Conservation (phyloP, 2,797 vertebrate genomes). For the Orientallactaga sibirica region DNA sequence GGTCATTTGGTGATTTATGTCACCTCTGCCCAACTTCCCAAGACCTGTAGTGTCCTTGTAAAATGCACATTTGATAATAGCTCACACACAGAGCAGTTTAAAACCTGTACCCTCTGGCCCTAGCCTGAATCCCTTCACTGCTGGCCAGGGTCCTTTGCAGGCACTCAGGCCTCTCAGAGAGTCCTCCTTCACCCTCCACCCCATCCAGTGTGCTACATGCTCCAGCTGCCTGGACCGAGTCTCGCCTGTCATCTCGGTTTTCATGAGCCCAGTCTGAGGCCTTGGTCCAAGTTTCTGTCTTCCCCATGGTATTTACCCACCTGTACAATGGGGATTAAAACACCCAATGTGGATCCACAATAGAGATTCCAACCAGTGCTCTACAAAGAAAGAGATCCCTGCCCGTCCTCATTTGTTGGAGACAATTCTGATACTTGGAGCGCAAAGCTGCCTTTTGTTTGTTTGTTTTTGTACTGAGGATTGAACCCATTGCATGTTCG, state of each 20-base stretch:
- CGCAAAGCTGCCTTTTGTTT: background rate
- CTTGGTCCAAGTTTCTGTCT: background rate
- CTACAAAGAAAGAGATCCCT: background rate
- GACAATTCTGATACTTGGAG: background rate
- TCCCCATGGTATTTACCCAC: background rate
- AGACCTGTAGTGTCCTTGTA: background rate
- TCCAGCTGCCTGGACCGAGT: too few relatives aligned
- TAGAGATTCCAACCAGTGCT: background rate
- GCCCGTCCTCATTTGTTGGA: too few relatives aligned
- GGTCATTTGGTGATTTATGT: background rate
- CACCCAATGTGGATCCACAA: background rate
- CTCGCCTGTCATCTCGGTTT: accelerated
- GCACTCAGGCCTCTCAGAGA: accelerated
- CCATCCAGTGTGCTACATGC: accelerated
- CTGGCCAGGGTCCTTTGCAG: background rate
- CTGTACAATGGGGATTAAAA: background rate
- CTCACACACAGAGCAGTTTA: background rate
- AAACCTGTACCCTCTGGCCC: background rate
- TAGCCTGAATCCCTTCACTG: background rate
- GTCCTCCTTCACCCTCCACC: accelerated
- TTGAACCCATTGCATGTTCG: too few relatives aligned
- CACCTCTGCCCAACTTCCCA: background rate
- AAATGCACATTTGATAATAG: background rate
- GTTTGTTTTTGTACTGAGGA: too few relatives aligned
- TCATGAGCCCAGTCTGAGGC: background rate